phyloP scores from a whole-genome alignment of 2,113 vertebrate genomes.

The Accipiter cooperii region DNA sequence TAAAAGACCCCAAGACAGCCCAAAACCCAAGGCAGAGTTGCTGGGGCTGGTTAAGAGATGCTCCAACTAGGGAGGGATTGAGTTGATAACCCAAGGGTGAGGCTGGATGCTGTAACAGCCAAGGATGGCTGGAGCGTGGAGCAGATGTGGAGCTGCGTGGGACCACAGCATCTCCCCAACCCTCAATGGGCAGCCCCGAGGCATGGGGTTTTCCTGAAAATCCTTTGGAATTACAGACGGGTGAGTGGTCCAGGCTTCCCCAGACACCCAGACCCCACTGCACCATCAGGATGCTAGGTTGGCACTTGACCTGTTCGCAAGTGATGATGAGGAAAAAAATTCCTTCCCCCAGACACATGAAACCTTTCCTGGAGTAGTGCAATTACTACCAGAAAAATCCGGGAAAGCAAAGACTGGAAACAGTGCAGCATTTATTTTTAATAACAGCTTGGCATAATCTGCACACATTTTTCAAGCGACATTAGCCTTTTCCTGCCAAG shows the following conservation, averaged over 20 bases:
- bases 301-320: not conserved
- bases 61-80: not conserved
- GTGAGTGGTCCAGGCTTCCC: not conserved
- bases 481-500: constrained; percentile 48
- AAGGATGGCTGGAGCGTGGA: not conserved
- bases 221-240: not conserved
- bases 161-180: not conserved
- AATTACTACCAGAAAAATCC: not conserved
- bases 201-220: not conserved
- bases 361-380: not conserved
- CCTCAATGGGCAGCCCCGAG: accelerated
- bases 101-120: not conserved
- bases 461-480: not conserved
- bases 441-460: constrained; percentile 36
- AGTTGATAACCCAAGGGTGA: not conserved
- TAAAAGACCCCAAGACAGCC: not conserved
- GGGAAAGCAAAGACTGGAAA: not conserved
- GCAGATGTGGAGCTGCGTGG: not conserved
- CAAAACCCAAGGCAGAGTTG: not conserved
- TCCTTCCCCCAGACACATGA: not conserved
- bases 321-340: not conserved
- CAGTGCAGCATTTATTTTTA: not conserved
- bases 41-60: not conserved
- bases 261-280: not conserved
- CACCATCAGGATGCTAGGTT: not conserved